Evolutionary conservation across 2,797 vertebrate genomes (phyloP), one percentile per base, ranked within the genome.

Genomic region (Percopsis omiscomaycus): DNA sequence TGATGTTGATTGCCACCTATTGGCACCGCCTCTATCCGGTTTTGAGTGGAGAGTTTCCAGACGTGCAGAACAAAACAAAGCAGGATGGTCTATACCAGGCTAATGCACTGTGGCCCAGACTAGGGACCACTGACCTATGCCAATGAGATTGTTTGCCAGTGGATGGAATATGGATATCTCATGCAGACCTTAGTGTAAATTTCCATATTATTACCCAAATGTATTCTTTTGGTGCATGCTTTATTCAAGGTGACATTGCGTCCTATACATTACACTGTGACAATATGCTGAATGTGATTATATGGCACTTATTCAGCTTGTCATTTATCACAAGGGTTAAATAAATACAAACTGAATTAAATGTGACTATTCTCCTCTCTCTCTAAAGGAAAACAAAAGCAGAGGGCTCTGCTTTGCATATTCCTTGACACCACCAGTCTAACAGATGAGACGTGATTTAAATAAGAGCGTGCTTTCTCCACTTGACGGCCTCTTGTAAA

Each of bases 221-320:
- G 87, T 91, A 91, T 92, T 91, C 88, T 77, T 81, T 78, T 77
- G 77, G 63, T 71, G 82, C 67, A 82, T 71, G 73, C 81, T 88
- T 91, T 87, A 91, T 90, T 91, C 90, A 93, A 93, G 91, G 91
- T 93, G 91, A 92, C 91, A 89, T 85, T 92, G 85, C 5, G 51
- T 73, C 85, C 82, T 76, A 59, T 80, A 84, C 87, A 86, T 92
- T 91, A 86, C 69, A 59, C 73, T 72, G 64, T 80, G 82, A 91
- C 87, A 91, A 88, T 89, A 89, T 89, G 86, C 84, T 88, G 89
- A 89, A 91, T 91, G 89, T 88, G 88, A 92, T 92, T 92, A 91
- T 74, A 85, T 86, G 80, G 85, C 80, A 90, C 88, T 91, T 90
- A 88, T 91, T 91, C 89, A 90, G 87, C 87, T 84, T 89, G 91